These are phyloP conservation scores for Dioctria rufipes DNA, from an alignment of 2,888 invertebrate genomes.

Conservation along the genomic window DNA sequence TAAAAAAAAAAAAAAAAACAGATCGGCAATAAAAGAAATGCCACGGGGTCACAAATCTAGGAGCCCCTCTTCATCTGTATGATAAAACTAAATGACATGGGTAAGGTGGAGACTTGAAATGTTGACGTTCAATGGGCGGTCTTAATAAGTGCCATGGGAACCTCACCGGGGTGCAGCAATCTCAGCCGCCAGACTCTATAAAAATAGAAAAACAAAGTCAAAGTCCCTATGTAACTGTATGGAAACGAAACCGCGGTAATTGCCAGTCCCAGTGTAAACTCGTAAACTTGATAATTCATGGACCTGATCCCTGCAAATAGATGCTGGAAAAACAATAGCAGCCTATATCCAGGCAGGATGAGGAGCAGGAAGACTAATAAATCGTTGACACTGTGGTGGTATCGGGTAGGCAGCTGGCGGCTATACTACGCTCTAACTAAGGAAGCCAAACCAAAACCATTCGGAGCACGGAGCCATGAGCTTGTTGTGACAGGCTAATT, in stretches of 20 bases:
- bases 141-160: conserved; percentile 31
- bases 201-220: conserved; percentile 32
- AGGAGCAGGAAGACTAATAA: conserved; percentile 33
- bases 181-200: conserved; percentile 10
- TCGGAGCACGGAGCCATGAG: not conserved
- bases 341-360: not conserved
- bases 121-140: conserved; percentile 27
- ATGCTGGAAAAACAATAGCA: conserved; percentile 31
- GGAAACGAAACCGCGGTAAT: conserved; percentile 47
- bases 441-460: conserved; percentile 33
- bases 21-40: conserved; percentile 17
- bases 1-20: conserved; percentile 33
- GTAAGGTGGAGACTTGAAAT: not conserved
- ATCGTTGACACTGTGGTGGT: conserved; percentile 24
- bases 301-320: conserved; percentile 12
- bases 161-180: not conserved
- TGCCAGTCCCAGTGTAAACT: conserved; percentile 43
- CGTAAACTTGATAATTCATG: conserved; percentile 51
- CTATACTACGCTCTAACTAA: conserved; percentile 23
- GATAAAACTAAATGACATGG: not conserved
- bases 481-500: conserved; percentile 52
- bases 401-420: not conserved
- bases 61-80: conserved; percentile 14
- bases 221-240: conserved; percentile 20
- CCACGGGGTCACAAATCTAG: conserved; percentile 29